phyloP scores from a whole-genome alignment of 2,113 vertebrate species.

The Hippoglossus stenolepis region DNA sequence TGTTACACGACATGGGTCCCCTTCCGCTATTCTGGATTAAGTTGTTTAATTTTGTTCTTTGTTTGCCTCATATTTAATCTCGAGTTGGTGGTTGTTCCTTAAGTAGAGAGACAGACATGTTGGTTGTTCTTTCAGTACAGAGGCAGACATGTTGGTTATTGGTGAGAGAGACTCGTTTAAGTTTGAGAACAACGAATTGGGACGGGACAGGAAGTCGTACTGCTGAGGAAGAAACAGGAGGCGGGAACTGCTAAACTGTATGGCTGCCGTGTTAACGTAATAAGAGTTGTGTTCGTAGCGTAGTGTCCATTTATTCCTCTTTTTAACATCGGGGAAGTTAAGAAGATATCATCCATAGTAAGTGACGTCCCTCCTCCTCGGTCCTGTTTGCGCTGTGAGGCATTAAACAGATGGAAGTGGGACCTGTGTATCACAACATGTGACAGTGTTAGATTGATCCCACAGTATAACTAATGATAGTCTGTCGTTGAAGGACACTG shows the following conservation, averaged over 20 bases:
- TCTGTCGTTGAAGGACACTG: background rate
- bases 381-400: background rate
- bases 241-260: slow-evolving; percentile 42
- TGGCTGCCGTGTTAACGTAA: background rate
- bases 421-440: background rate
- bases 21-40: slow-evolving; percentile 17
- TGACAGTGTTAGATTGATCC: background rate
- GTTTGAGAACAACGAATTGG: slow-evolving; percentile 5
- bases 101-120: rapidly evolving
- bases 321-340: background rate
- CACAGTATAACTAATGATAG: background rate
- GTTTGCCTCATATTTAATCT: rapidly evolving
- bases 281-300: no score
- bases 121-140: rapidly evolving
- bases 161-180: background rate
- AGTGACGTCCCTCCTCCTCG: slow-evolving; percentile 17
- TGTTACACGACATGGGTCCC: slow-evolving; percentile 3
- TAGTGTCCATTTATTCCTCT: background rate
- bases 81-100: rapidly evolving
- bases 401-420: background rate
- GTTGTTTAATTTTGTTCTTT: background rate
- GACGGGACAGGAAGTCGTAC: slow-evolving; percentile 41
- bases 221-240: slow-evolving; percentile 18
- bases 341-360: slow-evolving; percentile 42
- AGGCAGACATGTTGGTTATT: rapidly evolving